Evolutionary conservation across 2,888 invertebrate species (phyloP), one percentile per base, ranked within the genome.

Genomic region (Pachliopta kotzebuea): DNA sequence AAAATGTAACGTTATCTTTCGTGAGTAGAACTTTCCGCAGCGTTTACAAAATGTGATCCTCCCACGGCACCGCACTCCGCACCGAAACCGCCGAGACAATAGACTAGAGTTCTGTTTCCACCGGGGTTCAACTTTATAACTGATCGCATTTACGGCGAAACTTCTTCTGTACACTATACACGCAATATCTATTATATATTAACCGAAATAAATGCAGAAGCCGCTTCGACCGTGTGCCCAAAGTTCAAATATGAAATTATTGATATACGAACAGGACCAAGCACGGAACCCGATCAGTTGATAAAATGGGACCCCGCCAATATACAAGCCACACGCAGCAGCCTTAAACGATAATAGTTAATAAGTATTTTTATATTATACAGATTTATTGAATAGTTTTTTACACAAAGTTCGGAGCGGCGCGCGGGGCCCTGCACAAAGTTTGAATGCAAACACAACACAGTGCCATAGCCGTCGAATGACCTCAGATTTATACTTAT

Each of bases 361-460:
- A 83, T 88, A 90, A 88, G 87, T 91, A 91, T 91, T 91, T 91
- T 90, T 91, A 88, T 91, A 91, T 90, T 91, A 88, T 91, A 91
- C 84, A 85, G 14, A 74, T 81, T 78, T 79, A 84, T 75, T 74
- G 74, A 79, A 76, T 76, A 81, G 80, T 76, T 78, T 76, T 74
- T 68, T 70, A 72, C 74, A 75, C 72, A 71, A 67, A 65, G 69
- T 62, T 42, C 74, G 78, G 77, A 72, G 75, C 78, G 88, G 81
- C 80, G 83, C 78, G 80, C 70, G 74, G 75, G 67, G 72, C 76
- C 76, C 73, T 78, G 78, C 78, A 78, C 80, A 84, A 90, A 90
- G 91, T 91, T 91, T 91, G 90, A 90, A 86, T 88, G 78, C 89
- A 89, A 77, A 79, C 74, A 82, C 80, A 78, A 77, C 72, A 82